Evolutionary conservation across 1,140 invertebrate species (phyloP), one percentile per base, ranked within the genome.

Genomic region (Tribolium castaneum): DNA sequence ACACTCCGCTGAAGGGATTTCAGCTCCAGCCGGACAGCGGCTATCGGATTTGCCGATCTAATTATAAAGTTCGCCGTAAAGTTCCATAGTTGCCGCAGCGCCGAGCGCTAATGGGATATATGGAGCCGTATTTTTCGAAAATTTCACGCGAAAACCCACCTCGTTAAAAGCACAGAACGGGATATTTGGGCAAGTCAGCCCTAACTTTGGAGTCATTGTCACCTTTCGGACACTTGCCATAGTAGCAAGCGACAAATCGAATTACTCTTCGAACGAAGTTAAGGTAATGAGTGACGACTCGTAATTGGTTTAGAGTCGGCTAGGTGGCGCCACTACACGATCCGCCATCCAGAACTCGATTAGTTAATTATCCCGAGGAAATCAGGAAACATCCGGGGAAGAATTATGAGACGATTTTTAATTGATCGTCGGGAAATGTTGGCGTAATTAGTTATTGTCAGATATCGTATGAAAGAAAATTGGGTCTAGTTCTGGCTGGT

Each of bases 281-380:
- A 82, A 82, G 83, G 77, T 86, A 86, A 86, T 85, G 82, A 85
- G 83, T 82, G 84, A 83, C 81, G 83, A 85, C 81, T 83, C 50
- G 70, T 86, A 86, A 86, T 86, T 84, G 79, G 78, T 82, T 86
- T 86, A 85, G 79, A 80, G 77, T 76, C 79, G 80, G 82, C 84
- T 86, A 84, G 84, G 82, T 86, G 80, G 78, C 79, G 79, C 83
- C 82, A 79, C 80, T 80, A 83, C 82, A 85, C 77, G 82, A 83
- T 84, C 81, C 78, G 79, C 77, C 83, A 81, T 83, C 82, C 22
- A 73, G 82, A 84, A 85, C 79, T 78, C 78, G 81, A 82, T 86
- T 85, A 85, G 34, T 76, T 78, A 78, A 81, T 82, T 84, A 66
- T 75, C 49, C 5, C 25, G 25, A 70, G 75, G 6, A 52, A 52